These are phyloP conservation scores for Cephus nigrinus DNA, from an alignment of 2,888 invertebrate genomes.

Conservation along the genomic window DNA sequence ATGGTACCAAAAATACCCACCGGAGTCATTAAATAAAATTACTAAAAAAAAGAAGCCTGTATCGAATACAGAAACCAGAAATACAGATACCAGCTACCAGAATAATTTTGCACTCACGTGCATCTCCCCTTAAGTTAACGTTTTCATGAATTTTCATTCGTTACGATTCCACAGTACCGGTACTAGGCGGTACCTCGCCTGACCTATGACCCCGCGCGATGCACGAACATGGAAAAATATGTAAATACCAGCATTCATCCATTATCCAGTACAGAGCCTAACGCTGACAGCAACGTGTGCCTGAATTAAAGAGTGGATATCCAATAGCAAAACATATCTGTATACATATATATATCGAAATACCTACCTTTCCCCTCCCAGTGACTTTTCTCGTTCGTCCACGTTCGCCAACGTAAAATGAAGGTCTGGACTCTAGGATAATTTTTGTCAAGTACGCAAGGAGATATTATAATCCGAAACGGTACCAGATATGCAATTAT, in stretches of 20 bases:
- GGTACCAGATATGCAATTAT: constrained; percentile 54
- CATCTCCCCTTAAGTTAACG: neutral
- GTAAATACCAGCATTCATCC: constrained; percentile 53
- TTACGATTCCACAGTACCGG: constrained; percentile 22
- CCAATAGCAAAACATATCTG: neutral
- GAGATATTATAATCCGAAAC: constrained; percentile 46
- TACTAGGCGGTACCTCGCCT: constrained; percentile 59
- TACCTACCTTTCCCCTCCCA: neutral
- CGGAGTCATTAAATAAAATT: neutral
- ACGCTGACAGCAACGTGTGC: neutral
- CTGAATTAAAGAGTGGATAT: neutral
- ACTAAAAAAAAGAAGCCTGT: neutral
- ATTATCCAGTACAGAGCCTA: constrained; percentile 40
- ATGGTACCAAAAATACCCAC: neutral
- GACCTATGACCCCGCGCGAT: constrained; percentile 41
- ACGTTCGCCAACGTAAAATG: neutral
- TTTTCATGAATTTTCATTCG: neutral
- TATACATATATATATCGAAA: neutral
- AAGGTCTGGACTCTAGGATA: neutral
- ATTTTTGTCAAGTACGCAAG: constrained; percentile 14
- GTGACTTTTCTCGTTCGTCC: neutral
- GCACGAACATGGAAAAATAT: constrained; percentile 58
- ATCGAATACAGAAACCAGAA: neutral
- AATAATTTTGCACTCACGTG: neutral
- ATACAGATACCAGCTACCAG: neutral